These are phyloP conservation scores for Allacma fusca DNA, from an alignment of 2,888 invertebrate species.

Conservation along the genomic window DNA sequence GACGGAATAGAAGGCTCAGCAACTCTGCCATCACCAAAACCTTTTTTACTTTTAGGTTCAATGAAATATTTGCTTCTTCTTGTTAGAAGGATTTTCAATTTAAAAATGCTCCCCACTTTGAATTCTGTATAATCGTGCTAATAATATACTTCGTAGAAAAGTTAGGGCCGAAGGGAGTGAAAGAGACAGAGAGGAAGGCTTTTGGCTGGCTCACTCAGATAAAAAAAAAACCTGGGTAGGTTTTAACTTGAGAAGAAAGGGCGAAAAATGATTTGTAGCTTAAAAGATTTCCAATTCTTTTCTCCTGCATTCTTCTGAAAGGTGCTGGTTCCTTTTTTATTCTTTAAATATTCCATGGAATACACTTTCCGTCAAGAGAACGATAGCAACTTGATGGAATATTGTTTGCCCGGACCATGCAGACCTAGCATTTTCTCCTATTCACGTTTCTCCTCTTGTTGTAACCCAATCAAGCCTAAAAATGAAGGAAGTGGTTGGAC, in stretches of 20 bases:
- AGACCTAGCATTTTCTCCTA: not conserved
- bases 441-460: not conserved
- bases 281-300: not conserved
- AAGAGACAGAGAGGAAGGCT: not conserved
- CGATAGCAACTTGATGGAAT: not conserved
- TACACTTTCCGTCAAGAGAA: not conserved
- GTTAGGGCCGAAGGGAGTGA: not conserved
- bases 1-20: no score
- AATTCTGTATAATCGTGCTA: not conserved
- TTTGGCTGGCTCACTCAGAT: not conserved
- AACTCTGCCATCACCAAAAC: not conserved
- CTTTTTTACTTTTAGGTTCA: not conserved
- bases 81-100: constrained; percentile 10
- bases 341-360: not conserved
- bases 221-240: not conserved
- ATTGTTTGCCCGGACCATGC: not conserved
- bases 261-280: constrained; percentile 9
- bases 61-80: not conserved
- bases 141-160: not conserved
- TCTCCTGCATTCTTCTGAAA: not conserved
- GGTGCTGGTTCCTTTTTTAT: not conserved
- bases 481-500: not conserved
- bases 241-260: not conserved
- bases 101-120: not conserved
- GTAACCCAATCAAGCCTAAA: not conserved